phyloP scores from a whole-genome alignment of 1,140 invertebrate species.

The Drosophila albomicans region DNA sequence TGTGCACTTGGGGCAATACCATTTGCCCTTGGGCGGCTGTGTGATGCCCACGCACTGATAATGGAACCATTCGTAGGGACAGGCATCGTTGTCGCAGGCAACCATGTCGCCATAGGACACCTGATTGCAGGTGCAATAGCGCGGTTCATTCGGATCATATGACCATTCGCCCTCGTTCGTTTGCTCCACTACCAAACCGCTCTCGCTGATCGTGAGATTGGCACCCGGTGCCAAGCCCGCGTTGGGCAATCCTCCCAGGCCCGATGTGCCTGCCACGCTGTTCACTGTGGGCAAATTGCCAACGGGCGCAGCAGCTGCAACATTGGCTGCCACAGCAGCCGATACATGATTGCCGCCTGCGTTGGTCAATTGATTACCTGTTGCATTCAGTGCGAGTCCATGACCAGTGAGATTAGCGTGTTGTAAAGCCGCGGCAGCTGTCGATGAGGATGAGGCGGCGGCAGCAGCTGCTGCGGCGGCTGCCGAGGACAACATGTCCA shows the following conservation, averaged over 20 bases:
- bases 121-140: conserved; percentile 99
- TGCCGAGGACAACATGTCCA: conserved; percentile 55
- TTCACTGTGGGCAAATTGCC: conserved; percentile 22
- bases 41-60: conserved; percentile 98
- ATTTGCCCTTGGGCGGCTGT: conserved; percentile 98
- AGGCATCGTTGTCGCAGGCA: conserved; percentile 98
- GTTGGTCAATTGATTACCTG: conserved; percentile 13
- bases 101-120: conserved; percentile 99
- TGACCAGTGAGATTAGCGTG: conserved; percentile 22
- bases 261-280: conserved; percentile 18
- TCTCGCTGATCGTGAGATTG: conserved; percentile 68
- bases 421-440: conserved; percentile 11
- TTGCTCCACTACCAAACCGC: conserved; percentile 85
- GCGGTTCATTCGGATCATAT: conserved; percentile 96
- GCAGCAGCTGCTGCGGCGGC: neutral
- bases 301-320: neutral
- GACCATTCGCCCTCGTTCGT: conserved; percentile 90
- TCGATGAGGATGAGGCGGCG: neutral
- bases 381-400: conserved; percentile 26
- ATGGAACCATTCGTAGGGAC: conserved; percentile 99
- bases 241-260: conserved; percentile 44
- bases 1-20: conserved; percentile 98
- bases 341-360: neutral
- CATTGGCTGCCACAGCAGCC: neutral
- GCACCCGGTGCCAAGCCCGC: conserved; percentile 46